These are phyloP conservation scores for Sturnus vulgaris DNA, from an alignment of 2,113 vertebrate species.

Conservation along the genomic window DNA sequence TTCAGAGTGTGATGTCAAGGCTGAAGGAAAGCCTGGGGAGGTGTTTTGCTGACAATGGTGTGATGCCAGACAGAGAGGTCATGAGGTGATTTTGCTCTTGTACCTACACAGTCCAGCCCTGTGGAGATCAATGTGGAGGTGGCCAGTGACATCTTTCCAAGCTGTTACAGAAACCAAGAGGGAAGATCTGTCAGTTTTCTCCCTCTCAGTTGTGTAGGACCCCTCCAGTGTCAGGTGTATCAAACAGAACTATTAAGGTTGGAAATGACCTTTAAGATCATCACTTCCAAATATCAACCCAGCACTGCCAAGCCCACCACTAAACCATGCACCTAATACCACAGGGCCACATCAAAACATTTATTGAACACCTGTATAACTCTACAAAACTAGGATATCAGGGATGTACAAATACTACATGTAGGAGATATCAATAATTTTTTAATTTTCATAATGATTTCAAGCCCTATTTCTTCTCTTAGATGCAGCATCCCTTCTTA, in stretches of 20 bases:
- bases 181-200: neutral
- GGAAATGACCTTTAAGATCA: neutral
- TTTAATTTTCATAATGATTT: neutral
- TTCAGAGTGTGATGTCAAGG: neutral
- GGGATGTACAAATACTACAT: neutral
- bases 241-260: neutral
- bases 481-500: neutral
- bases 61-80: neutral
- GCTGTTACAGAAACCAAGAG: neutral
- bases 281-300: neutral
- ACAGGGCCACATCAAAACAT: neutral
- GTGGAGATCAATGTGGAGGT: neutral
- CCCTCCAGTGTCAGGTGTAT: neutral
- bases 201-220: neutral
- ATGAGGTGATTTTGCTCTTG: neutral
- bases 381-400: neutral
- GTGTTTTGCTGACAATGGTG: neutral
- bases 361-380: neutral
- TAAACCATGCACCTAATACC: neutral
- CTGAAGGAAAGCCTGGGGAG: neutral
- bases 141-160: rapidly evolving
- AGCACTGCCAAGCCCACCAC: neutral
- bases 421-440: neutral
- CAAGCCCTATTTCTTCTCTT: neutral
- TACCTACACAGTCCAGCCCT: neutral